phyloP scores from a whole-genome alignment of 2,888 invertebrate genomes.

The Sialis fuliginosa region DNA sequence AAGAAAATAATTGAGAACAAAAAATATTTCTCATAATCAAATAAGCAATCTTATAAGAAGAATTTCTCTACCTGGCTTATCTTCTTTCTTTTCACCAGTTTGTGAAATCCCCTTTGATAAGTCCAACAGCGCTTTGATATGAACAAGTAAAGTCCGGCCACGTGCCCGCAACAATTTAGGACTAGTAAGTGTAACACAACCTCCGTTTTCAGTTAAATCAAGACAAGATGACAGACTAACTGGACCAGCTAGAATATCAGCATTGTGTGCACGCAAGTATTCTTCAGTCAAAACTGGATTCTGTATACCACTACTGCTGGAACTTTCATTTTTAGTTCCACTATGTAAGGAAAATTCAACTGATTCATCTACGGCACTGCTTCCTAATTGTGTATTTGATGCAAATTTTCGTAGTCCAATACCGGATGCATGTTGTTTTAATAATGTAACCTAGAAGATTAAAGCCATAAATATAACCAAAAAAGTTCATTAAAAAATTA shows the following conservation, averaged over 20 bases:
- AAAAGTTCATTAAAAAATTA: neutral
- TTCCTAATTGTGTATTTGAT: neutral
- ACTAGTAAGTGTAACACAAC: constrained; percentile 71
- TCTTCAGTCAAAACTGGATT: constrained; percentile 66
- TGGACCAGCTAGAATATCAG: constrained; percentile 81
- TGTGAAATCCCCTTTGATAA: constrained; percentile 37
- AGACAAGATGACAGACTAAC: constrained; percentile 63
- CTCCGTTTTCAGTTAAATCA: constrained; percentile 71
- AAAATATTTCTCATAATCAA: neutral
- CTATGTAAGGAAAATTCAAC: constrained; percentile 25
- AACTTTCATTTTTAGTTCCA: constrained; percentile 15
- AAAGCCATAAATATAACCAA: neutral
- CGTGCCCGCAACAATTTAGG: constrained; percentile 64
- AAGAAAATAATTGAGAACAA: neutral
- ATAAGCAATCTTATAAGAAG: neutral
- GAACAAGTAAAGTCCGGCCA: constrained; percentile 61
- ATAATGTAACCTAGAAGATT: constrained; percentile 27
- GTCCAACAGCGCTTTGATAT: constrained; percentile 54
- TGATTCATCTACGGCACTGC: constrained; percentile 28
- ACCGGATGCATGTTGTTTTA: constrained; percentile 50
- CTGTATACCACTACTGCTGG: constrained; percentile 13
- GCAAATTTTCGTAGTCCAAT: constrained; percentile 37
- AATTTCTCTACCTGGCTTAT: neutral
- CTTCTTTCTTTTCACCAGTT: no score
- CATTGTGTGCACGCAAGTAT: constrained; percentile 72